These are phyloP conservation scores for Cylloceria caligata DNA, from an alignment of 2,888 invertebrate species.

Conservation along the genomic window DNA sequence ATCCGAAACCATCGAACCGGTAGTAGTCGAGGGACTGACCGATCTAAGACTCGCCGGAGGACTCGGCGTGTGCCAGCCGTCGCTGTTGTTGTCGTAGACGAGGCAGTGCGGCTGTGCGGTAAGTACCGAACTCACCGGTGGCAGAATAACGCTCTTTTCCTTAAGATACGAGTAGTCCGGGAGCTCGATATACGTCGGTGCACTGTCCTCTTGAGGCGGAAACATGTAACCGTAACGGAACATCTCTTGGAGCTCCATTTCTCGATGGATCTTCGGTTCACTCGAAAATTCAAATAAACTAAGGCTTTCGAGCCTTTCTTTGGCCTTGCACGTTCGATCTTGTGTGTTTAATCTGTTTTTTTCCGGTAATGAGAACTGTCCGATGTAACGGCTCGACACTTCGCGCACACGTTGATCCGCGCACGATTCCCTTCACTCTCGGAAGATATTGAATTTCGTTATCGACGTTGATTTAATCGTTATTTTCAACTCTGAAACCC, in stretches of 20 bases:
- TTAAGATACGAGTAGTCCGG: constrained; percentile 78
- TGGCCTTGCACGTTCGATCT: neutral
- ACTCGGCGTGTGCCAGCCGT: constrained; percentile 83
- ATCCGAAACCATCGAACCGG: constrained; percentile 78
- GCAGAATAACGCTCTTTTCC: constrained; percentile 75
- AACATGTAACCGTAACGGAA: constrained; percentile 83
- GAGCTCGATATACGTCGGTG: constrained; percentile 78
- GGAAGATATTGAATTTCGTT: neutral
- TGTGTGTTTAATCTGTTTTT: neutral
- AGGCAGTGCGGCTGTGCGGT: constrained; percentile 67
- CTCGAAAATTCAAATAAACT: neutral
- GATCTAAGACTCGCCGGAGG: constrained; percentile 81
- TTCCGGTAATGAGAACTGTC: neutral
- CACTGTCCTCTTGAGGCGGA: constrained; percentile 79
- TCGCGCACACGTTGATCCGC: neutral
- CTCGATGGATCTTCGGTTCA: constrained; percentile 12
- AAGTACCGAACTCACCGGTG: constrained; percentile 78
- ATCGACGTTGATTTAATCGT: neutral
- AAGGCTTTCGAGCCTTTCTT: neutral
- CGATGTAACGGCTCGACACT: neutral
- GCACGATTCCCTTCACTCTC: constrained; percentile 9
- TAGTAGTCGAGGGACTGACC: constrained; percentile 80
- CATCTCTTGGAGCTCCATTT: constrained; percentile 83
- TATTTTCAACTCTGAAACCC: neutral
- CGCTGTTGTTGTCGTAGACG: constrained; percentile 79